Evolutionary conservation across 2,888 invertebrate species (phyloP), one percentile per base, ranked within the genome.

Genomic region (Notodonta dromedarius): DNA sequence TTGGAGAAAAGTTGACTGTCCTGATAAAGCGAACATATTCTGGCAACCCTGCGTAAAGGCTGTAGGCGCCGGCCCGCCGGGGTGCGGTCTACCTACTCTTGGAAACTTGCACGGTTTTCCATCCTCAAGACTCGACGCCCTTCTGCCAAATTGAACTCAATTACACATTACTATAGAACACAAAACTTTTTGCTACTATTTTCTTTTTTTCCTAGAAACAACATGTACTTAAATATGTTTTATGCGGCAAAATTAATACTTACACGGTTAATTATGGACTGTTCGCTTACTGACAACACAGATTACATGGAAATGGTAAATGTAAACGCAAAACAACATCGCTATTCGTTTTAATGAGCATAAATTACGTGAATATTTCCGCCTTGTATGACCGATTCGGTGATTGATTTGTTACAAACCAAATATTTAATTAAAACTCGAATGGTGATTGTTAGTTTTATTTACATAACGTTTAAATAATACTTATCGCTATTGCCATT

Each of bases 31-130:
- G 24, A 7, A 9, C 16, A 5, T 13, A 14, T 0, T 39, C 14
- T 7, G 56, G 24, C 44, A 56, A 56, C 56, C 56, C 56, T 56
- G 24, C 1, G 24, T 44, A 56, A 74, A 74, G 80, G 74, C 65
- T 66, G 76, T 63, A 70, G 85, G 84, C 84, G 86, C 85, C 86
- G 78, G 57, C 77, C 73, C 70, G 85, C 77, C 86, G 87, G 76
- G 84, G 79, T 83, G 83, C 80, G 84, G 80, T 85, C 79, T 82
- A 77, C 77, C 77, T 78, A 79, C 76, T 79, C 78, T 75, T 80
- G 77, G 78, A 78, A 79, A 79, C 78, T 74, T 66, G 67, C 71
- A 74, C 73, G 60, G 71, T 69, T 75, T 71, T 77, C 76, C 76
- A 76, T 76, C 74, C 71, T 71, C 61, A 69, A 68, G 71, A 73